These are phyloP conservation scores for Diplodus sargus DNA, from an alignment of 2,797 vertebrate species.

Conservation along the genomic window DNA sequence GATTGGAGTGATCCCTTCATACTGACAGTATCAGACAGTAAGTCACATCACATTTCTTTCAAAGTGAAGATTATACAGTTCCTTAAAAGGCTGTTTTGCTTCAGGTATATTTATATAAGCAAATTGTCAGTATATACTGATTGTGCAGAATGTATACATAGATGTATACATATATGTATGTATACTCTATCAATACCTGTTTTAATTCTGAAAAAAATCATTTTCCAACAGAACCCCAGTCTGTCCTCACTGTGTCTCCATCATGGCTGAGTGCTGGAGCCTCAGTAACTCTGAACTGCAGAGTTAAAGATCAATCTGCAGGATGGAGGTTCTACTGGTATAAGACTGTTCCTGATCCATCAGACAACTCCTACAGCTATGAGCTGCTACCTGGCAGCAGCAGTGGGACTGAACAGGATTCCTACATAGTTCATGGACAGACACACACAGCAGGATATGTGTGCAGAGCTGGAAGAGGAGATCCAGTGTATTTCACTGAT, in stretches of 20 bases:
- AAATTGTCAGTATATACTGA: not conserved
- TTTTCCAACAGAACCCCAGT: constrained; percentile 2
- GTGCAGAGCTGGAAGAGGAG: constrained; percentile 45
- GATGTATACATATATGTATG: too few relatives aligned
- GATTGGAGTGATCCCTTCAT: not conserved
- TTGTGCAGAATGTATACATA: too few relatives aligned
- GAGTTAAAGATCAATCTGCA: too few relatives aligned
- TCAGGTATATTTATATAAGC: too few relatives aligned
- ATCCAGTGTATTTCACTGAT: not conserved
- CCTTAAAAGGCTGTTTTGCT: not conserved
- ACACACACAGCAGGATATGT: constrained; percentile 48
- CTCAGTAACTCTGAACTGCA: constrained; percentile 52
- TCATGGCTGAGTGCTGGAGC: constrained; percentile 62
- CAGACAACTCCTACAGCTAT: too few relatives aligned
- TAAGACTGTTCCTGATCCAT: too few relatives aligned
- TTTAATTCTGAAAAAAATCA: not conserved
- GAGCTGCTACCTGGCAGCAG: too few relatives aligned
- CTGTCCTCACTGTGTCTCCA: constrained; percentile 58
- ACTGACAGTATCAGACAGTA: not conserved
- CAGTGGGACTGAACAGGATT: too few relatives aligned
- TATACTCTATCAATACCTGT: not conserved
- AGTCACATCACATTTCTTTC: not conserved
- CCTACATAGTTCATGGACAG: not conserved
- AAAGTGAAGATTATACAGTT: not conserved
- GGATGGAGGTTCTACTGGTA: too few relatives aligned